Base-by-base conservation (phyloP, 1,140 invertebrate genomes). In the Colletes gigas region DNA sequence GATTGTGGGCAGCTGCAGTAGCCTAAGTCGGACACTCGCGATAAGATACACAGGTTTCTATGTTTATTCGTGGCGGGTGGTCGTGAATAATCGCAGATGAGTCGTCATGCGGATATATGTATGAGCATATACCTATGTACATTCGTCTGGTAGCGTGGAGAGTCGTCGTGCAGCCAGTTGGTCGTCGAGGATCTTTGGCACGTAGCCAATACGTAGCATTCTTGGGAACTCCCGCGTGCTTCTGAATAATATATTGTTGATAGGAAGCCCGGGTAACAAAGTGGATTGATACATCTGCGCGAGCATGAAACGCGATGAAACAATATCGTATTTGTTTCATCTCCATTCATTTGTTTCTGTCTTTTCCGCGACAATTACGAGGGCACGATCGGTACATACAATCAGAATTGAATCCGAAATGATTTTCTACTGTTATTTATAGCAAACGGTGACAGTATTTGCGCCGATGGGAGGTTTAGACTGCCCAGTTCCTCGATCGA, bases 51-150 rank as follows among this genome's bases (percentile, higher is more conserved):
- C 57, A 30, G 30, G 54, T 19, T 72, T 73, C 70, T 59, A 62
- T 54, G 81, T 83, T 83, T 74, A 60, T 72, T 73, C 54, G 84
- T 80, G 59, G 76, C 72, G 62, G 73, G 68, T 74, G 84, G 67
- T 81, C 74, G 78, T 87, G 82, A 87, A 86, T 86, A 87, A 87
- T 81, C 82, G 69, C 69, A 9, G 65, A 71, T 41, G 19, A 72
- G 71, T 74, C 81, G 71, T 78, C 71, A 59, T 50, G 52, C 52
- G 74, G 71, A 80, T 83, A 66, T 83, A 65, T 8, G 50, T 19
- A 65, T 17, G 30, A 30, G 14, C n/a, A 47, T 12, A 59, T 19
- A 1, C 8, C 41, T 57, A 39, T n/a, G 9, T 47, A 63, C 21
- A 72, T 78, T 55, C 59, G 65, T 87, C 60, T 66, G 65, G 57